These are phyloP conservation scores for Drosophila vallismaia DNA, from an alignment of 2,888 invertebrate species.

Conservation along the genomic window DNA sequence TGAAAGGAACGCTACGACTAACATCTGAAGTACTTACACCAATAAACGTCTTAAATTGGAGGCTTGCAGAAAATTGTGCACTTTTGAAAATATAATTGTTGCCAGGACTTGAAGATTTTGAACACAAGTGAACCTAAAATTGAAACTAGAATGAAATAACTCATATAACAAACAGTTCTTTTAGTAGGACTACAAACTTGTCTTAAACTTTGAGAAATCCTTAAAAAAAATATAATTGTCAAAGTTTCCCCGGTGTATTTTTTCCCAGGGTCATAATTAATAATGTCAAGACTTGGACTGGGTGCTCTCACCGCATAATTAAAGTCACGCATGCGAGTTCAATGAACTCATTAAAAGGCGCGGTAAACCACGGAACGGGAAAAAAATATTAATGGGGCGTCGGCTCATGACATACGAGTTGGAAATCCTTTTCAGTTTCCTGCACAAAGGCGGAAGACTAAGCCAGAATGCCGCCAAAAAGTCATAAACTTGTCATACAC, in stretches of 20 bases:
- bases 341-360: constrained; percentile 63
- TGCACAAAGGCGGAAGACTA: constrained; percentile 9
- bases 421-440: constrained; percentile 1
- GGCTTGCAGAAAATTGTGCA: background rate
- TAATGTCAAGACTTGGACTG: constrained; percentile 9
- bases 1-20: background rate
- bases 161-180: too few species aligned
- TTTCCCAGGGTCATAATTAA: constrained; percentile 8
- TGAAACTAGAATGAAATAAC: too few species aligned
- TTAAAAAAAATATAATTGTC: background rate
- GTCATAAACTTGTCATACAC: constrained; percentile 74
- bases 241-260: background rate
- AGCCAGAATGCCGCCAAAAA: constrained; percentile 65
- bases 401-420: constrained; percentile 51
- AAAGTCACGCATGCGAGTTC: constrained; percentile 60
- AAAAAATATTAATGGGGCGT: constrained; percentile 48
- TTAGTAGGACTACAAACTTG: background rate
- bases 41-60: background rate
- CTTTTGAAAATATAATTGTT: background rate
- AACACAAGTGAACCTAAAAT: too few species aligned
- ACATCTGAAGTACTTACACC: background rate
- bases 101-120: background rate
- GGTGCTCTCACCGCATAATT: constrained; percentile 33
- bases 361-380: constrained; percentile 47
- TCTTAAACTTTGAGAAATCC: background rate